phyloP scores from a whole-genome alignment of 2,113 vertebrate genomes.

The Labrus mixtus region DNA sequence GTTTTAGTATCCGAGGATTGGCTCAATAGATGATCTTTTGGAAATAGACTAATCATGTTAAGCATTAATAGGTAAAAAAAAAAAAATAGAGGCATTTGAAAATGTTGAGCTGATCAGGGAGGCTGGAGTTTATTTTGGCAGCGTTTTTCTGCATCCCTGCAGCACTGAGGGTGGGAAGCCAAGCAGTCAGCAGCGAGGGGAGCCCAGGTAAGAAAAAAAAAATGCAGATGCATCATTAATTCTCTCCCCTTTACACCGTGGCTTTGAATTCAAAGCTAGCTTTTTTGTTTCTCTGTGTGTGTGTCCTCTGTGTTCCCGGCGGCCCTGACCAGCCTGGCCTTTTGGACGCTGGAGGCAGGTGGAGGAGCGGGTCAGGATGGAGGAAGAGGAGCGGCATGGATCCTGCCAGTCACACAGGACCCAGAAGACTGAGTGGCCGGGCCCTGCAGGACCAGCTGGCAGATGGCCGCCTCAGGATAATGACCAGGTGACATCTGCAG shows the following conservation, averaged over 20 bases:
- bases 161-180: slow-evolving; percentile 62
- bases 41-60: slow-evolving; percentile 28
- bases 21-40: slow-evolving; percentile 38
- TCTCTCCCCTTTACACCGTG: slow-evolving; percentile 55
- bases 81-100: slow-evolving; percentile 27
- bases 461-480: slow-evolving; percentile 77
- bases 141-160: slow-evolving; percentile 41
- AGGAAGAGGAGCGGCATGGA: slow-evolving; percentile 61
- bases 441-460: slow-evolving; percentile 73
- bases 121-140: slow-evolving; percentile 64
- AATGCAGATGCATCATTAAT: slow-evolving; percentile 67
- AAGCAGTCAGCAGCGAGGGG: slow-evolving; percentile 64
- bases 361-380: slow-evolving; percentile 53
- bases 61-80: slow-evolving; percentile 22
- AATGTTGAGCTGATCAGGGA: slow-evolving; percentile 14
- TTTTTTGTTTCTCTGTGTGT: slow-evolving; percentile 51
- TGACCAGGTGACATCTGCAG: slow-evolving; percentile 81
- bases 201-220: slow-evolving; percentile 48
- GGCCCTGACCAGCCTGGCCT: slow-evolving; percentile 50
- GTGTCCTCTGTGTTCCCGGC: slow-evolving; percentile 51
- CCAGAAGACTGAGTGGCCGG: slow-evolving; percentile 66
- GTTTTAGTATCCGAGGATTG: slow-evolving; percentile 24
- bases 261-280: slow-evolving; percentile 55
- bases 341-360: slow-evolving; percentile 57
- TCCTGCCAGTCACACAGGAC: slow-evolving; percentile 63